phyloP scores from a whole-genome alignment of 2,113 vertebrate genomes.

The Turnix velox region DNA sequence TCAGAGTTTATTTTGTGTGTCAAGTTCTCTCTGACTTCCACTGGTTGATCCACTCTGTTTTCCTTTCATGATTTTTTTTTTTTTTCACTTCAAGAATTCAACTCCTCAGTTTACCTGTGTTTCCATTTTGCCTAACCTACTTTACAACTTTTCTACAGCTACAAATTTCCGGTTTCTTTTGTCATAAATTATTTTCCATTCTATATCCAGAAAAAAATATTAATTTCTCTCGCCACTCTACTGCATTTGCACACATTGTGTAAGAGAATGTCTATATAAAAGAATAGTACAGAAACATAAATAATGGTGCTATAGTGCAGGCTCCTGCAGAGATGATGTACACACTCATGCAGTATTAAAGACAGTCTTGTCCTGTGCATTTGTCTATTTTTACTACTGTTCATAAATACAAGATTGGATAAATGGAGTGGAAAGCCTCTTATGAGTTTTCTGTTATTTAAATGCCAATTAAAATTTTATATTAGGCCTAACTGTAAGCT shows the following conservation, averaged over 20 bases:
- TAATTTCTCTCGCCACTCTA: neutral
- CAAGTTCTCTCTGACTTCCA: neutral
- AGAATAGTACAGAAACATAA: neutral
- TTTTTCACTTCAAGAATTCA: neutral
- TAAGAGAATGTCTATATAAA: neutral
- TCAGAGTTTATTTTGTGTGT: neutral
- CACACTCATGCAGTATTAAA: neutral
- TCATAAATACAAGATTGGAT: neutral
- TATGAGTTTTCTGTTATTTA: neutral
- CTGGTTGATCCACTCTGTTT: neutral
- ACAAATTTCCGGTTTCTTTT: neutral
- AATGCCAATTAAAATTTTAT: neutral
- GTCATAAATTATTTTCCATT: neutral
- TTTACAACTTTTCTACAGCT: neutral
- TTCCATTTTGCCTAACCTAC: neutral
- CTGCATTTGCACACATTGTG: neutral
- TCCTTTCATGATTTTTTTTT: neutral
- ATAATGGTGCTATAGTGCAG: neutral
- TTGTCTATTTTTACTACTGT: neutral
- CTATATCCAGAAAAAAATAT: neutral
- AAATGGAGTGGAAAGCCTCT: neutral
- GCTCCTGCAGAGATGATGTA: neutral
- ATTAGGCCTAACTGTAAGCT: neutral
- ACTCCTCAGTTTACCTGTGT: neutral
- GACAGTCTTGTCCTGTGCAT: neutral